These are phyloP conservation scores for Panthera leo DNA, from an alignment of 2,113 vertebrate genomes.

Conservation along the genomic window DNA sequence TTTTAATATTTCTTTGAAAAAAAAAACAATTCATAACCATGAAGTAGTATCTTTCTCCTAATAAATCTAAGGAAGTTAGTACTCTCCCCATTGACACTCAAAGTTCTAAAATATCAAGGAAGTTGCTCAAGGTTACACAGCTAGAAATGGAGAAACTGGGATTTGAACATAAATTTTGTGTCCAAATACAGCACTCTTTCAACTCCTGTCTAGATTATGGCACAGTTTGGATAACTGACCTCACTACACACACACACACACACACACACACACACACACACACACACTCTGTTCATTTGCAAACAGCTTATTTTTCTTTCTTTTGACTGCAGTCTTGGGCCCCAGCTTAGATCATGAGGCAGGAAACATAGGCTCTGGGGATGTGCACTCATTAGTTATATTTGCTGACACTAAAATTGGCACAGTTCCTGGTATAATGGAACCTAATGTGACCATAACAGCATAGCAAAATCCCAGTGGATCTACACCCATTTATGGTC, in stretches of 20 bases:
- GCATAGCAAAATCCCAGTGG: conserved; percentile 7
- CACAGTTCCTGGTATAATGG: neutral
- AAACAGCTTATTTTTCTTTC: conserved; percentile 20
- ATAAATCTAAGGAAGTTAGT: neutral
- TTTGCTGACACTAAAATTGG: conserved; percentile 45
- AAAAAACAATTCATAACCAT: neutral
- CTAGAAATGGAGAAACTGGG: neutral
- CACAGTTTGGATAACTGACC: neutral
- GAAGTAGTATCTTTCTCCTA: neutral
- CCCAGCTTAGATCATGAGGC: neutral
- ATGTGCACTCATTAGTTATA: neutral
- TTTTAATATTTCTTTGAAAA: conserved; percentile 21
- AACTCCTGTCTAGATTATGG: neutral
- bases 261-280: neutral
- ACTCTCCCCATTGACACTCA: neutral
- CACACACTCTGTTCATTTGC: neutral
- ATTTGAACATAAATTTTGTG: neutral
- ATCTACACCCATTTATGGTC: neutral
- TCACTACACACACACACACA: neutral
- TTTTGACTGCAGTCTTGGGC: neutral
- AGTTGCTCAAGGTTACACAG: neutral
- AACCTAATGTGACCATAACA: conserved; percentile 26
- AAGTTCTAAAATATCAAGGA: neutral
- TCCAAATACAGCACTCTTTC: neutral
- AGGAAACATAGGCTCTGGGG: conserved; percentile 6